phyloP scores from a whole-genome alignment of 2,797 vertebrate genomes.

The Chrysocyon brachyurus region DNA sequence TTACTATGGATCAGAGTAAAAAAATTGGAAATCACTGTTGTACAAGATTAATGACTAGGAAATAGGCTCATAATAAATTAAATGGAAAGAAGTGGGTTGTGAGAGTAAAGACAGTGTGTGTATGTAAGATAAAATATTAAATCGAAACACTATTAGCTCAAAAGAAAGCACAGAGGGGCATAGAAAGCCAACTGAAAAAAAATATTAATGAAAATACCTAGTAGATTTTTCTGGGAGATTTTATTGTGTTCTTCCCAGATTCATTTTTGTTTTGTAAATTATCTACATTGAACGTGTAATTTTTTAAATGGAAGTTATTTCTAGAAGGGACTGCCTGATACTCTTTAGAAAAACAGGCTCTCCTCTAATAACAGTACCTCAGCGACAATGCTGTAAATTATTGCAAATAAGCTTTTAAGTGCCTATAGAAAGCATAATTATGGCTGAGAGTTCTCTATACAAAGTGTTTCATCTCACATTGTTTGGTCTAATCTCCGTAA shows the following conservation, averaged over 20 bases:
- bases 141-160: conserved; percentile 13
- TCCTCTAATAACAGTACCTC: conserved; percentile 53
- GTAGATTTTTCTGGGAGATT: conserved; percentile 56
- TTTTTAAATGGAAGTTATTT: conserved; percentile 64
- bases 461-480: conserved; percentile 61
- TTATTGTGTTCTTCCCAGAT: conserved; percentile 55
- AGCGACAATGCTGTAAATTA: conserved; percentile 23
- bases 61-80: conserved; percentile 47
- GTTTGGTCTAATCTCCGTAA: conserved; percentile 64
- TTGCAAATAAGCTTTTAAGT: conserved; percentile 65
- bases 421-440: conserved; percentile 58
- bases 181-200: conserved; percentile 61
- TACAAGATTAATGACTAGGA: conserved; percentile 40
- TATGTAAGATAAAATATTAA: conserved; percentile 62
- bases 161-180: conserved; percentile 12
- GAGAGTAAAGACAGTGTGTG: conserved; percentile 31
- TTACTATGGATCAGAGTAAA: neutral
- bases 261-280: conserved; percentile 62
- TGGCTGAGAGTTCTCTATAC: conserved; percentile 17
- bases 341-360: conserved; percentile 57
- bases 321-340: conserved; percentile 47
- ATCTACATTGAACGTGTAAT: conserved; percentile 19
- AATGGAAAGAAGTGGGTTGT: neutral
- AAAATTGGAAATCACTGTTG: conserved; percentile 47
- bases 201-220: conserved; percentile 31